Conservation (phyloP, 2,888 invertebrate genomes). For the Eugnorisma glareosa region DNA sequence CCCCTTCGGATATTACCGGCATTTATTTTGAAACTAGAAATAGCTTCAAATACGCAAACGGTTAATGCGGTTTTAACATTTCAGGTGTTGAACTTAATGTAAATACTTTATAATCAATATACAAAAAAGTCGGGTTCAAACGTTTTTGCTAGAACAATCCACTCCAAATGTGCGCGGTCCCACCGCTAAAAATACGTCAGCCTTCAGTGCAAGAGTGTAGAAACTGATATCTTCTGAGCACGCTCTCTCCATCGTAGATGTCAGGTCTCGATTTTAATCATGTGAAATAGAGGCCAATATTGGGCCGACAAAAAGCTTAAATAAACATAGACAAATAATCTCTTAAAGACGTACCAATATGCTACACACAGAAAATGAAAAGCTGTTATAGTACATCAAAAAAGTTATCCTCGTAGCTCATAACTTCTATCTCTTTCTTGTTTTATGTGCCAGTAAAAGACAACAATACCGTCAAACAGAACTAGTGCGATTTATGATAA, state of each 20-base stretch:
- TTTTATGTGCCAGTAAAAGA: constrained; percentile 3
- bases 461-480: neutral
- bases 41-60: neutral
- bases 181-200: neutral
- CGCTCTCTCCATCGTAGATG: neutral
- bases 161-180: too few relatives aligned
- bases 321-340: neutral
- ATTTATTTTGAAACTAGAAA: neutral
- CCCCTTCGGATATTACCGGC: neutral
- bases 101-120: too few relatives aligned
- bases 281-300: neutral
- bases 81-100: neutral
- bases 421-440: neutral
- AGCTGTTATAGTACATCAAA: neutral
- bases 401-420: neutral
- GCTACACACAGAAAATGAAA: neutral
- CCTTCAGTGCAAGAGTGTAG: neutral
- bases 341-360: neutral
- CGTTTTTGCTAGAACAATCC: neutral
- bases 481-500: constrained; percentile 5
- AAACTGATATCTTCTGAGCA: neutral
- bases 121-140: neutral
- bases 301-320: neutral
- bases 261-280: neutral
- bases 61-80: neutral